Conservation (phyloP, 1,140 invertebrate genomes). For the Zaprionus kolodkinae region DNA sequence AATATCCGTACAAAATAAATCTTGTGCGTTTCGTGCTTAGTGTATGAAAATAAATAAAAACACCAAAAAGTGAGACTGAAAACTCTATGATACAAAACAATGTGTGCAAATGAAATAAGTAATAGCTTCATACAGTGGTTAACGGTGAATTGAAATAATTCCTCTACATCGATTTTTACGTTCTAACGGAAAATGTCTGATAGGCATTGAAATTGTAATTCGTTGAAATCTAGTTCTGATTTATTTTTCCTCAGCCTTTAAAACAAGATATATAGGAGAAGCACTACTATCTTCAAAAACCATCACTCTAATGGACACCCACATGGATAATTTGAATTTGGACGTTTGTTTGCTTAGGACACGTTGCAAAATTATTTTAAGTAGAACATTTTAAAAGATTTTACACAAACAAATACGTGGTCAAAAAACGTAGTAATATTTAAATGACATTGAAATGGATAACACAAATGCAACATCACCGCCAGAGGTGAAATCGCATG, state of each 20-base stretch:
- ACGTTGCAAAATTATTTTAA: background rate
- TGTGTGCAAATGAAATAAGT: conserved; percentile 10
- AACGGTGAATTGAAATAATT: background rate
- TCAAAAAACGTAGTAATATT: background rate
- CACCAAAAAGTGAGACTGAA: background rate
- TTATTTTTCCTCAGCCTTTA: background rate
- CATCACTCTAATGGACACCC: background rate
- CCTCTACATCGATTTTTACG: conserved; percentile 52
- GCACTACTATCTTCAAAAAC: background rate
- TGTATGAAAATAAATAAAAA: conserved; percentile 5
- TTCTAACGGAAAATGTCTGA: background rate
- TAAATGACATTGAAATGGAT: conserved; percentile 53
- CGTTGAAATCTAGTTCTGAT: conserved; percentile 16
- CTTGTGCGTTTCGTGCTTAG: background rate
- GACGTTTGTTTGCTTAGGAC: background rate
- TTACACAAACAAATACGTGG: background rate
- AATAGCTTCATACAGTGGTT: conserved; percentile 1
- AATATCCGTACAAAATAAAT: background rate
- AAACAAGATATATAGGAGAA: background rate
- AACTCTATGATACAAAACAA: background rate
- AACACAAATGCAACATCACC: conserved; percentile 44
- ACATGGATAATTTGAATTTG: background rate
- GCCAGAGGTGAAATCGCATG: conserved; percentile 31
- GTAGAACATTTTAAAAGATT: background rate
- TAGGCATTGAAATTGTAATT: background rate